Percentiles rank a stretch among this genome's conserved stretches.
These are phyloP conservation scores for Mycalesis mineus DNA, from an alignment of 2,888 invertebrate genomes.

Conservation along the genomic window DNA sequence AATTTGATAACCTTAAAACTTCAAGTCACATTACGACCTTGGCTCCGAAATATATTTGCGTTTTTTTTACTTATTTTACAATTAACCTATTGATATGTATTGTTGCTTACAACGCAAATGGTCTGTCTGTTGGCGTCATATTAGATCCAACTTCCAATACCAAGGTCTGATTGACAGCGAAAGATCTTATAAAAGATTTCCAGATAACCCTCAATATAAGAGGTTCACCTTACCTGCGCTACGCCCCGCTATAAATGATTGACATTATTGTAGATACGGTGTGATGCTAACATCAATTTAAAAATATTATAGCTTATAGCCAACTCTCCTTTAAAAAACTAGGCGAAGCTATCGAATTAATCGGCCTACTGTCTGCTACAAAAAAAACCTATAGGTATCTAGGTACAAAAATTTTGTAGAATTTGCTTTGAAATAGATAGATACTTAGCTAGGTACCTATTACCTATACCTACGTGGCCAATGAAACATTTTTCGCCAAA, in stretches of 20 bases:
- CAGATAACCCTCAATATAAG: slow-evolving; percentile 9
- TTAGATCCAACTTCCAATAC: slow-evolving; percentile 3
- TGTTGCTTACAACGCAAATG: background rate
- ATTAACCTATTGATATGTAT: too few species aligned
- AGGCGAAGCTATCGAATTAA: too few species aligned
- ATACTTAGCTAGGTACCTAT: too few species aligned
- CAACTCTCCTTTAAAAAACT: too few species aligned
- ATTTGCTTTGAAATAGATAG: background rate
- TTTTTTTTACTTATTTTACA: background rate
- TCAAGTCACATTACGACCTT: too few species aligned
- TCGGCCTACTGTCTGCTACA: too few species aligned
- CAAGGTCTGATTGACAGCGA: slow-evolving; percentile 10
- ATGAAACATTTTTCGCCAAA: too few species aligned
- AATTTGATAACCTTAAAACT: too few species aligned
- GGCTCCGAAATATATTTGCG: background rate
- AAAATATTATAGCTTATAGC: background rate
- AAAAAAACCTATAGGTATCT: background rate
- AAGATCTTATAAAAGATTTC: slow-evolving; percentile 5
- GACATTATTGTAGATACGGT: slow-evolving; percentile 9
- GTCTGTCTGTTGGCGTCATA: background rate
- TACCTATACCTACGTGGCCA: too few species aligned
- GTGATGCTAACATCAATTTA: background rate
- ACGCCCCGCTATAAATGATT: slow-evolving; percentile 6
- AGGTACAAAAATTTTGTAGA: background rate
- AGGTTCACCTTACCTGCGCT: slow-evolving; percentile 8